A percentile compares a stretch with the other conserved stretches of the same genome.
Conservation (phyloP, 2,113 vertebrate species). For the Zootoca vivipara region DNA sequence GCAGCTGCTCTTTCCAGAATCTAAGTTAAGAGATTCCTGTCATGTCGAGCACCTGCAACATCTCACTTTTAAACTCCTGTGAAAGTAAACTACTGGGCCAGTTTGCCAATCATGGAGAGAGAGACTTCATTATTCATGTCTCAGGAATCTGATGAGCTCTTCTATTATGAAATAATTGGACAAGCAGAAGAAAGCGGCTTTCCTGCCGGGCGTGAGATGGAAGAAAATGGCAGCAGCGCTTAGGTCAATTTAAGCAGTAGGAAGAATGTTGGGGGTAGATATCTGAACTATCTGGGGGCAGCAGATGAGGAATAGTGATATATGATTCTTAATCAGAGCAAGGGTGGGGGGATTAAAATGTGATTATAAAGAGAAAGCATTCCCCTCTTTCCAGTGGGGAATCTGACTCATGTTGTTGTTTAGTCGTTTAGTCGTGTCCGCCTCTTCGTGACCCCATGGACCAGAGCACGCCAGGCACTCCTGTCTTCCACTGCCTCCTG, state of each 20-base stretch:
- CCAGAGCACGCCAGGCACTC: too few species aligned
- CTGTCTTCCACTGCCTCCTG: too few species aligned
- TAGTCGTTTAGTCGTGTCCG: too few species aligned
- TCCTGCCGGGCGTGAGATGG: neutral
- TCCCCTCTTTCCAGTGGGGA: neutral
- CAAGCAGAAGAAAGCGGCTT: neutral
- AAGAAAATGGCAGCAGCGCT: too few species aligned
- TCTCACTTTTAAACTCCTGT: neutral
- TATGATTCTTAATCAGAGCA: neutral
- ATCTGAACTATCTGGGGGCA: neutral
- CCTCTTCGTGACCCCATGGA: too few species aligned
- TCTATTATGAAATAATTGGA: neutral
- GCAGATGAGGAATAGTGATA: neutral
- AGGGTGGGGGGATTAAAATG: neutral
- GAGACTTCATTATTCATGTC: neutral
- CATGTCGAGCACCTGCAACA: neutral
- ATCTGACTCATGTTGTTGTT: slow-evolving; percentile 6
- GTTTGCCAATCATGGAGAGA: neutral
- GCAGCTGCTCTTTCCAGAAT: neutral
- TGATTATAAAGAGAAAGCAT: neutral
- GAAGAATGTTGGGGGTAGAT: neutral
- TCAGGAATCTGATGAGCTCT: neutral
- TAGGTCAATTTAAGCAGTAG: neutral
- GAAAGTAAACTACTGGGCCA: neutral
- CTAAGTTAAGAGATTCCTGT: neutral